Percentiles rank a stretch among this genome's conserved stretches.
Evolutionary conservation across 23 tunicate genomes (phyloP).

Genomic region (Botrylloides violaceus): DNA sequence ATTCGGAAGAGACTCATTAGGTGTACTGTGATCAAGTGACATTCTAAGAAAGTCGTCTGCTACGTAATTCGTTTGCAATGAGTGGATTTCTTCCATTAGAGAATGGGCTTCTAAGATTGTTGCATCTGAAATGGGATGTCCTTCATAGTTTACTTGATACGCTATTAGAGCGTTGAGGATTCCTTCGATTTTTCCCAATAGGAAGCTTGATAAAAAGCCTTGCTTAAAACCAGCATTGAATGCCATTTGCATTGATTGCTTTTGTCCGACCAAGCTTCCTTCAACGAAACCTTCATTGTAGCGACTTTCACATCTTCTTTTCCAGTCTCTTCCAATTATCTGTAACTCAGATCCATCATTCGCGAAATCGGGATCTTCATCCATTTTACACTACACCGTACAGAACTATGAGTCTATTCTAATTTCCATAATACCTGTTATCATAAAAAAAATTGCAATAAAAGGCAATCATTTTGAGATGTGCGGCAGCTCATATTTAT

Average conservation of each 20-base stretch:
- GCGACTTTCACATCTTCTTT: constrained; percentile 20
- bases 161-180: constrained; percentile 63
- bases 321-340: constrained; percentile 59
- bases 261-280: constrained; percentile 58
- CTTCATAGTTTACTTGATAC: constrained; percentile 57
- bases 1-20: neutral
- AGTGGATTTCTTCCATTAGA: constrained; percentile 41
- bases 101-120: constrained; percentile 47
- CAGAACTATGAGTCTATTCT: neutral
- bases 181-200: constrained; percentile 66
- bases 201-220: constrained; percentile 51
- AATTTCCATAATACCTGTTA: neutral
- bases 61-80: constrained; percentile 41
- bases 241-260: constrained; percentile 41
- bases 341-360: constrained; percentile 43
- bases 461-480: neutral
- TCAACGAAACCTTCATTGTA: constrained; percentile 47
- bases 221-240: constrained; percentile 61
- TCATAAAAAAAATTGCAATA: neutral
- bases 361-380: constrained; percentile 51
- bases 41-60: constrained; percentile 61
- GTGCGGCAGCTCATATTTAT: too few relatives aligned
- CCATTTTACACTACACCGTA: constrained; percentile 3
- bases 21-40: constrained; percentile 6
- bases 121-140: constrained; percentile 73